Percentiles rank a stretch among this genome's conserved stretches.
These are phyloP conservation scores for Zelleria hepariella DNA, from an alignment of 2,888 invertebrate genomes.

Conservation along the genomic window DNA sequence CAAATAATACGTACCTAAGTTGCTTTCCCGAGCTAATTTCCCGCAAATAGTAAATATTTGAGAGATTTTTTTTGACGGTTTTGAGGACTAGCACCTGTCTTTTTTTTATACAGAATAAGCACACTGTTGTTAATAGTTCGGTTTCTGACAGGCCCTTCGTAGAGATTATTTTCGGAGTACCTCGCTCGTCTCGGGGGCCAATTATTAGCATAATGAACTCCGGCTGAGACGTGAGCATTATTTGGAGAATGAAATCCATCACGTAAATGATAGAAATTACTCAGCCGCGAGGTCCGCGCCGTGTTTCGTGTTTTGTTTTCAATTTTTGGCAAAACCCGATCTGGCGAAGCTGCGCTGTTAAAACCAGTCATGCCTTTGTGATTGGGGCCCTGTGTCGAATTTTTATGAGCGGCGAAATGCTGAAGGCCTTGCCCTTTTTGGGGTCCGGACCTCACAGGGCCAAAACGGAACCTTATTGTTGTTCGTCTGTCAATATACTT, in stretches of 20 bases:
- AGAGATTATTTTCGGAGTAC: not conserved
- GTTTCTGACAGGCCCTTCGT: too few species aligned
- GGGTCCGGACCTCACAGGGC: too few species aligned
- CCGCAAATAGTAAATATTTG: too few species aligned
- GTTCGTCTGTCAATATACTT: too few species aligned
- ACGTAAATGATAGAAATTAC: slow-evolving; percentile 53
- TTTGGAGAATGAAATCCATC: slow-evolving; percentile 49
- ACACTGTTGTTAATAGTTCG: too few species aligned
- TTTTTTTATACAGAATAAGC: too few species aligned
- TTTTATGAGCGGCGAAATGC: not conserved
- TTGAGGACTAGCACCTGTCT: too few species aligned
- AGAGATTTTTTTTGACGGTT: too few species aligned
- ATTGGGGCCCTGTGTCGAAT: not conserved
- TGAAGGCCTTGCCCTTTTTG: slow-evolving; percentile 17
- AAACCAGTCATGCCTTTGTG: not conserved
- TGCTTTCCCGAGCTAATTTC: too few species aligned
- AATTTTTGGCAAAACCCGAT: slow-evolving; percentile 17
- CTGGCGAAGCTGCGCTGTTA: not conserved
- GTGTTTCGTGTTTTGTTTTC: slow-evolving; percentile 21
- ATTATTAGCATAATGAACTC: slow-evolving; percentile 47
- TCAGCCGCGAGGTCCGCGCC: slow-evolving; percentile 22
- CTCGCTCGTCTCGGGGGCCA: slow-evolving; percentile 30
- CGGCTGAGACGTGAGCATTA: slow-evolving; percentile 36
- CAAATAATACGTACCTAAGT: too few species aligned
- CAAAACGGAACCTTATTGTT: too few species aligned